phyloP scores from a whole-genome alignment of 1,140 invertebrate genomes.

The Plutomurus gul region DNA sequence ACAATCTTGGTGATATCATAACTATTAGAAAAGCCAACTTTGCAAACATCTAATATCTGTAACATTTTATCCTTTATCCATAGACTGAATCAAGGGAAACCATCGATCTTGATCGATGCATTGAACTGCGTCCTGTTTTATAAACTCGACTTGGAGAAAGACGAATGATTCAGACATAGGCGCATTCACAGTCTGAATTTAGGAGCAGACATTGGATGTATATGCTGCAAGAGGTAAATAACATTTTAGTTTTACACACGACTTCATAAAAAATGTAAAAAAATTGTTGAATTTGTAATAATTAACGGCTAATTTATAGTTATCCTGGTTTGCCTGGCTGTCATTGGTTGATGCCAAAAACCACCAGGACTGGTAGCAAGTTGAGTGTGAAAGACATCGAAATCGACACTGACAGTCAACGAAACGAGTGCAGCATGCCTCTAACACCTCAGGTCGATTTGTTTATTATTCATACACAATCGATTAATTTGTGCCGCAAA shows the following conservation, averaged over 20 bases:
- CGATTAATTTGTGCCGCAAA: background rate
- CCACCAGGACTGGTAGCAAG: constrained; percentile 35
- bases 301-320: background rate
- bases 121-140: too few relatives aligned
- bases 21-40: too few relatives aligned
- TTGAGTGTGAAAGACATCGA: constrained; percentile 39
- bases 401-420: constrained; percentile 20
- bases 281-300: background rate
- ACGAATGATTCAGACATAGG: background rate
- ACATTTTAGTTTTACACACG: background rate
- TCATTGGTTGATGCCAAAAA: constrained; percentile 43
- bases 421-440: constrained; percentile 20
- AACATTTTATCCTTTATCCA: too few relatives aligned
- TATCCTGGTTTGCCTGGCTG: constrained; percentile 48
- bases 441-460: constrained; percentile 23
- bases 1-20: too few relatives aligned
- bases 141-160: too few relatives aligned
- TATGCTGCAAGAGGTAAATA: constrained; percentile 47
- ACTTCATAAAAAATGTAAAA: background rate
- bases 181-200: constrained; percentile 17
- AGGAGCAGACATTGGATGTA: constrained; percentile 50
- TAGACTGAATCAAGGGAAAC: too few relatives aligned
- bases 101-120: too few relatives aligned
- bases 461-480: background rate
- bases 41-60: too few relatives aligned